These are phyloP conservation scores for Coleophora flavipennella DNA, from an alignment of 2,888 invertebrate species.

Conservation along the genomic window DNA sequence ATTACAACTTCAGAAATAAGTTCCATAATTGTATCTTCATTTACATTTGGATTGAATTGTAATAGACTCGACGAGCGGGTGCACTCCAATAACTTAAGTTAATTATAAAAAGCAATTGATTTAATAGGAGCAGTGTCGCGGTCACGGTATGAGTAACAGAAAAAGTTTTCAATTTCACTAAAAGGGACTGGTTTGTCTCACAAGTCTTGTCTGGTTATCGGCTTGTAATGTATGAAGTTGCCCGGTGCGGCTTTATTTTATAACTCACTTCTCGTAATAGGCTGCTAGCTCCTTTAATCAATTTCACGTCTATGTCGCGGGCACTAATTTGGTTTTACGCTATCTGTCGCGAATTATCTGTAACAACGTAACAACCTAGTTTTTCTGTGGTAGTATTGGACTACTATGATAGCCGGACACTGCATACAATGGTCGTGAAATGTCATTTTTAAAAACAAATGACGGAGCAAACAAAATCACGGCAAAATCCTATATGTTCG, in stretches of 20 bases:
- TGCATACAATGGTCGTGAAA: too few species aligned
- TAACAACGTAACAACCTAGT: too few species aligned
- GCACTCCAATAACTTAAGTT: constrained; percentile 67
- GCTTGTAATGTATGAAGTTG: constrained; percentile 72
- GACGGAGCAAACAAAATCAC: too few species aligned
- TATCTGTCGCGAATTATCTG: neutral
- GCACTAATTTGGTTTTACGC: constrained; percentile 40
- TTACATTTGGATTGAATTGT: constrained; percentile 65
- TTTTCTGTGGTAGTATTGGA: too few species aligned
- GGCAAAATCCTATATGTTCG: too few species aligned
- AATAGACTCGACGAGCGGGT: constrained; percentile 62
- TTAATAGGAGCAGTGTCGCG: constrained; percentile 66
- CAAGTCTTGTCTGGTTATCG: constrained; percentile 73
- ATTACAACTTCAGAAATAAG: constrained; percentile 52
- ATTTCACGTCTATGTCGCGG: constrained; percentile 39
- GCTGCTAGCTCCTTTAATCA: constrained; percentile 59
- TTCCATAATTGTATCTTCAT: constrained; percentile 51
- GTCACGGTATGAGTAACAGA: constrained; percentile 69
- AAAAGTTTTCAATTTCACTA: constrained; percentile 74
- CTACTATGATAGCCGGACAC: too few species aligned
- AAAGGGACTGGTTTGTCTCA: constrained; percentile 74
- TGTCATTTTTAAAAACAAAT: too few species aligned
- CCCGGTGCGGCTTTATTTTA: constrained; percentile 67
- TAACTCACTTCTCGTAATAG: constrained; percentile 70
- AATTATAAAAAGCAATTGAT: constrained; percentile 73